Conservation (phyloP, 2,888 invertebrate genomes). For the Zonitis immaculata region DNA sequence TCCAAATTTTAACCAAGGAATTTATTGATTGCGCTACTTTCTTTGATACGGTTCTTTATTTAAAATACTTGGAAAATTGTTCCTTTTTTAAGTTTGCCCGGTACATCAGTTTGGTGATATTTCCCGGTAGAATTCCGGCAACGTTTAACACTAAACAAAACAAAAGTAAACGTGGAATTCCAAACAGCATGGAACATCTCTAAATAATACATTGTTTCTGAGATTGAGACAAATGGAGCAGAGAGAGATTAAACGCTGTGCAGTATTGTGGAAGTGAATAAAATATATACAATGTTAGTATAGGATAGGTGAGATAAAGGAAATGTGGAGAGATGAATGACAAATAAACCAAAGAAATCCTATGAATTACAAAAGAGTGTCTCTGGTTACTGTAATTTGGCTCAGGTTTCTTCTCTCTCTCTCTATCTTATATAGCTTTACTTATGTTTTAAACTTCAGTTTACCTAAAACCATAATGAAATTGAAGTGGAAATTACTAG, state of each 20-base stretch:
- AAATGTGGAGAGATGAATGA: constrained; percentile 48
- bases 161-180: constrained; percentile 31
- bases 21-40: too few relatives aligned
- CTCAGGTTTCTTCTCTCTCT: constrained; percentile 32
- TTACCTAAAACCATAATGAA: constrained; percentile 38
- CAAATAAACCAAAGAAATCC: constrained; percentile 50
- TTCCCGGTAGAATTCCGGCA: neutral
- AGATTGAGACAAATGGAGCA: constrained; percentile 51
- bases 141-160: constrained; percentile 23
- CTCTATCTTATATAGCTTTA: neutral
- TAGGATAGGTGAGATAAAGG: constrained; percentile 29
- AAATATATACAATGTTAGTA: constrained; percentile 24
- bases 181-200: constrained; percentile 34
- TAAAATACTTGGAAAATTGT: too few relatives aligned
- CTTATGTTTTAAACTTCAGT: too few relatives aligned
- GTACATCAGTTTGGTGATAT: too few relatives aligned
- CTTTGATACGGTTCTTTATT: too few relatives aligned
- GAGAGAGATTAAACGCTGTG: constrained; percentile 45
- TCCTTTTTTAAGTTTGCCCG: too few relatives aligned
- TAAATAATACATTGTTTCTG: constrained; percentile 50
- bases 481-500: constrained; percentile 44
- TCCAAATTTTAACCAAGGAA: too few relatives aligned
- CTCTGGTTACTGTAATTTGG: constrained; percentile 46
- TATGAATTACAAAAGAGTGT: constrained; percentile 51
- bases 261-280: constrained; percentile 27